phyloP scores from a whole-genome alignment of 2,797 vertebrate species.

The Pelochelys cantorii region DNA sequence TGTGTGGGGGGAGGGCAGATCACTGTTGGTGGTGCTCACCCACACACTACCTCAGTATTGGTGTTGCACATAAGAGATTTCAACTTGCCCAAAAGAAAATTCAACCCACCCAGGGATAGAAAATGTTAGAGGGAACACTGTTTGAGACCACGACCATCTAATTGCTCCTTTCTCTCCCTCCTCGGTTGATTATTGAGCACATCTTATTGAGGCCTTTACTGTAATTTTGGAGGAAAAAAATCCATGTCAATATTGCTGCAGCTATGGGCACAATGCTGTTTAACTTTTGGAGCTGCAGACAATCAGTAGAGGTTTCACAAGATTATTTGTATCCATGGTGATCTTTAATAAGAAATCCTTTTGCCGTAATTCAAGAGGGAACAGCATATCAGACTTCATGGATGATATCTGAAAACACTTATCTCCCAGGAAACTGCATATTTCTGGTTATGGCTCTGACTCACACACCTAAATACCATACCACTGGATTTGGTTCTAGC shows the following conservation, averaged over 20 bases:
- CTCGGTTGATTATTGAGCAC: not conserved
- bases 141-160: not conserved
- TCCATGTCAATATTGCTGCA: not conserved
- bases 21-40: no score
- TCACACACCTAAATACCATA: constrained; percentile 49
- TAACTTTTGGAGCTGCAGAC: constrained; percentile 60
- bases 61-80: no score
- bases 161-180: not conserved
- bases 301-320: constrained; percentile 35
- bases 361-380: constrained; percentile 48
- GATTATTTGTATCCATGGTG: constrained; percentile 71
- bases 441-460: constrained; percentile 36
- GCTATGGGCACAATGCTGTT: not conserved
- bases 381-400: constrained; percentile 40
- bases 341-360: constrained; percentile 72
- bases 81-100: no score
- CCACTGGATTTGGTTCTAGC: constrained; percentile 53
- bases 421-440: constrained; percentile 58
- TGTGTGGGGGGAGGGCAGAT: no score
- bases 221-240: constrained; percentile 22
- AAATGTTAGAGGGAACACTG: no score
- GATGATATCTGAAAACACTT: constrained; percentile 48
- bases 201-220: not conserved
- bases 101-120: no score
- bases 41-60: no score